Percentiles rank a stretch among this genome's conserved stretches.
Evolutionary conservation across 2,797 vertebrate species (phyloP).

Genomic region (Gephyroberyx darwinii): DNA sequence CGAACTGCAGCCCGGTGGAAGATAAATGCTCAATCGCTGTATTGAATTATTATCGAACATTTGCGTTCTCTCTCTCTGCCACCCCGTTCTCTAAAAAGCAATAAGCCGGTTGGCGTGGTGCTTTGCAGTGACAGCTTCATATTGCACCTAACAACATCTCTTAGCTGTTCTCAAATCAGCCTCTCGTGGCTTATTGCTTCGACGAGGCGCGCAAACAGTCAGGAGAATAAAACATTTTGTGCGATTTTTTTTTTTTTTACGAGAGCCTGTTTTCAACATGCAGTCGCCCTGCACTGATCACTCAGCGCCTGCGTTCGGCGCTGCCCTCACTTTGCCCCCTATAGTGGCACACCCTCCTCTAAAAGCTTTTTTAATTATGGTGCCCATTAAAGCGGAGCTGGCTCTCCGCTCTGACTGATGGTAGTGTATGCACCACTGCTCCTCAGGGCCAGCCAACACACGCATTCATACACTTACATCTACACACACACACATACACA

Average conservation of each 20-base stretch:
- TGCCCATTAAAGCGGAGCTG: conserved; percentile 73
- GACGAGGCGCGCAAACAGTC: not conserved
- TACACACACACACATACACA: conserved; percentile 33
- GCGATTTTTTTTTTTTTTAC: conserved; percentile 11
- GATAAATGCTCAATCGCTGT: no score
- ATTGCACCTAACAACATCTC: not conserved
- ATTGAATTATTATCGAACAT: no score
- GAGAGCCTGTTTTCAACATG: not conserved
- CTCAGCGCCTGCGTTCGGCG: conserved; percentile 19
- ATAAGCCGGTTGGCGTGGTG: not conserved
- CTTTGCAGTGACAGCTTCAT: not conserved
- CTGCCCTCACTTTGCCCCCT: conserved; percentile 60
- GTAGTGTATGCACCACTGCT: conserved; percentile 57
- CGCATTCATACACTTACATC: conserved; percentile 58
- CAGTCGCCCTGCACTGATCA: conserved; percentile 30
- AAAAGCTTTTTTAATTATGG: conserved; percentile 86
- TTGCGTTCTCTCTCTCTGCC: no score
- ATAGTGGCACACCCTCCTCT: conserved; percentile 73
- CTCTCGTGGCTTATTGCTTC: not conserved
- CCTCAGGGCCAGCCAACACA: conserved; percentile 56
- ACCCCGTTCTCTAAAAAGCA: not conserved
- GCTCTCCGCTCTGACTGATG: conserved; percentile 63
- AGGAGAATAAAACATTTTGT: conserved; percentile 14
- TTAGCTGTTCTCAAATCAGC: not conserved
- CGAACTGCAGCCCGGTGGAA: no score